These are phyloP conservation scores for Meda fulgida DNA, from an alignment of 2,797 vertebrate genomes.

Conservation along the genomic window DNA sequence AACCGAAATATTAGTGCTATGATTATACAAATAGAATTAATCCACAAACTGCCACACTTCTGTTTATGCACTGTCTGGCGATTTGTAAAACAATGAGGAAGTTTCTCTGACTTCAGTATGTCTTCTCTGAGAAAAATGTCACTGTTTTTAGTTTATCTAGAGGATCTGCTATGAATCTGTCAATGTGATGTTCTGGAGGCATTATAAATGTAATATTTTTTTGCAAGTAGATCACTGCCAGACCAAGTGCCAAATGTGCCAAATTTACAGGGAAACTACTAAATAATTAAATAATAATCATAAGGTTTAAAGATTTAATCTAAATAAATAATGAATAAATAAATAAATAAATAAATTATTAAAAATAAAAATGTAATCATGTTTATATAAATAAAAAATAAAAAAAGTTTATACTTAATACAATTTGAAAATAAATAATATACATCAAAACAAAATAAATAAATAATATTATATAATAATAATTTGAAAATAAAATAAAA, in stretches of 20 bases:
- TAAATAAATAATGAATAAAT: background rate
- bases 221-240: background rate
- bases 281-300: background rate
- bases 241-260: background rate
- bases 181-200: background rate
- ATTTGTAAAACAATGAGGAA: conserved; percentile 18
- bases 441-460: no score
- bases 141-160: background rate
- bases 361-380: background rate
- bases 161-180: background rate
- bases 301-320: background rate
- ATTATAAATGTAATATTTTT: background rate
- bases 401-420: background rate
- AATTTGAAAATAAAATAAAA: no score
- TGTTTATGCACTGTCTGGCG: background rate
- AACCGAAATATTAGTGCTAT: background rate
- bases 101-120: background rate
- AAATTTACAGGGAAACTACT: background rate
- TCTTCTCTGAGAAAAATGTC: background rate
- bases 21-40: background rate
- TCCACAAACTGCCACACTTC: background rate
- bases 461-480: no score
- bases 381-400: background rate
- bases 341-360: background rate
- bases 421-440: no score